Percentiles rank a stretch among this genome's conserved stretches.
These are phyloP conservation scores for Chlamydotis undulata DNA, from an alignment of 2,113 vertebrate genomes.

Conservation along the genomic window DNA sequence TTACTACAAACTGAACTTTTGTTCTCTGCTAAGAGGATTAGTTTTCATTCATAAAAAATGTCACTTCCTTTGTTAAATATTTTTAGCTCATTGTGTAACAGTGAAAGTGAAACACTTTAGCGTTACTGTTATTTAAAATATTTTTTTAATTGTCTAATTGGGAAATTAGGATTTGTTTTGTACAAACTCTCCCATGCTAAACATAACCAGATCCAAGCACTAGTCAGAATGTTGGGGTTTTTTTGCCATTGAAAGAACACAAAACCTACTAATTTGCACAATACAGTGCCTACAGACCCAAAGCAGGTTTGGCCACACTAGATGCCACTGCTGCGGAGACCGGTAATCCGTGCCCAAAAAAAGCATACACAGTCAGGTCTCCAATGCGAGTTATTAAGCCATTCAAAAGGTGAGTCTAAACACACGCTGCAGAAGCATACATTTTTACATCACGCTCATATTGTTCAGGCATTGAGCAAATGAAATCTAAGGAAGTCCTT, in stretches of 20 bases:
- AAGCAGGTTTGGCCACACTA: not conserved
- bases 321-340: not conserved
- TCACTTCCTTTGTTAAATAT: not conserved
- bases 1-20: constrained; percentile 39
- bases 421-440: not conserved
- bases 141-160: not conserved
- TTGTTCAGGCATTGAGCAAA: not conserved
- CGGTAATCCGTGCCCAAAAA: not conserved
- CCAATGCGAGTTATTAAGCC: not conserved
- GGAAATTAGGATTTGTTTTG: not conserved
- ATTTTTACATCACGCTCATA: not conserved
- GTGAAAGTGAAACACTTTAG: constrained; percentile 21
- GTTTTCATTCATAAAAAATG: too few species aligned
- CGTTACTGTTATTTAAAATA: not conserved
- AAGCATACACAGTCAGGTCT: not conserved
- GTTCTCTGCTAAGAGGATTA: not conserved
- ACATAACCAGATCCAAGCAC: not conserved
- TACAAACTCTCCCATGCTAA: not conserved
- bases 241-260: not conserved
- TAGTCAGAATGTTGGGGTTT: accelerated
- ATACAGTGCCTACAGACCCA: not conserved
- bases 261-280: not conserved
- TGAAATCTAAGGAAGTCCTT: not conserved
- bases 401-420: not conserved
- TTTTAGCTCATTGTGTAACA: constrained; percentile 38